Evolutionary conservation across 2,888 invertebrate species (phyloP), one percentile per base, ranked within the genome.

Genomic region (Melinaea marsaeus): DNA sequence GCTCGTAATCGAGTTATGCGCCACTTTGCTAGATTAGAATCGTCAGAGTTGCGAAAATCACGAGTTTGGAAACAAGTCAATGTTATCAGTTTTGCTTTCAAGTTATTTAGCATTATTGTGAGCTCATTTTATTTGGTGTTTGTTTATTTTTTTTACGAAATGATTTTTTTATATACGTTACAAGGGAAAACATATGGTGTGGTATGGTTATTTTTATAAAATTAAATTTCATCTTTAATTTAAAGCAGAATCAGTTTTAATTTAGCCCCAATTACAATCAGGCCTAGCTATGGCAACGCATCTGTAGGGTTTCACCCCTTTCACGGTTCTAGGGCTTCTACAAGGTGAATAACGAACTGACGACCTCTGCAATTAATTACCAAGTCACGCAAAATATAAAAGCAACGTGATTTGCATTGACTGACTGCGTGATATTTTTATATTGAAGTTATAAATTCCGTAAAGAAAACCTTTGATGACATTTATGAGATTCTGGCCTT

Each of bases 291-390:
- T 66, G 64, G 68, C 71, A 70, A 70, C 70, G 73, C 74, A 73
- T 64, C 63, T 66, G 64, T 68, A 62, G 55, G 84, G 79, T 74
- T 83, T 84, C 83, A 78, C 75, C 75, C 75, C 78, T 76, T 76
- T 73, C 71, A 65, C 71, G 58, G 13, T 75, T 63, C 66, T 78
- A 81, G 62, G 83, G 82, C 77, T 83, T 83, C 83, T 54, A 59
- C 71, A 69, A 73, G 70, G 74, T 74, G 74, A 71, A 72, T 71
- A 72, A 71, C 70, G 68, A 73, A 71, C 63, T 59, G 59, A 33
- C 63, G 51, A 68, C 69, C 68, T 67, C 65, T 60, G 57, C 59
- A 69, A 70, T 69, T 65, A 61, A 67, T 60, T 64, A 37, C 51
- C 51, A 65, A 55, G 61, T 55, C 57, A 57, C 45, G 56, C 48